A percentile compares a stretch with the other conserved stretches of the same genome.
These are phyloP conservation scores for Hybos culiciformis DNA, from an alignment of 2,888 invertebrate genomes.

Conservation along the genomic window DNA sequence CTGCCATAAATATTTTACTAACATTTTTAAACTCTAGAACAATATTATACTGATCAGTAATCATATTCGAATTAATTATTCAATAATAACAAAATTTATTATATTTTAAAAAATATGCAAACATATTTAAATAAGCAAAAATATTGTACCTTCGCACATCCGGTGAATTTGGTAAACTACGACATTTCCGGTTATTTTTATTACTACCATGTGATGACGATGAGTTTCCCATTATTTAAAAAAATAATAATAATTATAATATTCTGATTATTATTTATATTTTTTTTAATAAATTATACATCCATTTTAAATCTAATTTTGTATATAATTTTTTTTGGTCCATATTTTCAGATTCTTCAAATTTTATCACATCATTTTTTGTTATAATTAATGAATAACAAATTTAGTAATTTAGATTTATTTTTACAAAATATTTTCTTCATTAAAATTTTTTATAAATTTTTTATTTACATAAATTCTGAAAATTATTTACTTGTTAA, in stretches of 20 bases:
- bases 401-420: neutral
- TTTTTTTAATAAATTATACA: neutral
- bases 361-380: neutral
- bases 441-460: no score
- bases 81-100: no score
- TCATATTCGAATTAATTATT: no score
- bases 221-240: constrained; percentile 30
- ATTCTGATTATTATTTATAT: neutral
- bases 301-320: constrained; percentile 5
- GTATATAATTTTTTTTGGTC: constrained; percentile 4
- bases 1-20: no score
- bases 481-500: no score
- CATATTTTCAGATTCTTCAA: neutral
- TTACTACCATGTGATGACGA: constrained; percentile 24
- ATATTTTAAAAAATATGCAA: no score
- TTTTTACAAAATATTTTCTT: no score
- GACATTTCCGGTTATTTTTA: constrained; percentile 33
- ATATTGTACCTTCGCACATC: constrained; percentile 52
- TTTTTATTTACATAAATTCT: no score
- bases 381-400: neutral
- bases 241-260: no score
- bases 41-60: no score
- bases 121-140: no score
- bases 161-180: constrained; percentile 68
- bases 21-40: no score